Conservation (phyloP, 2,797 vertebrate species). For the Mergus octosetaceus region DNA sequence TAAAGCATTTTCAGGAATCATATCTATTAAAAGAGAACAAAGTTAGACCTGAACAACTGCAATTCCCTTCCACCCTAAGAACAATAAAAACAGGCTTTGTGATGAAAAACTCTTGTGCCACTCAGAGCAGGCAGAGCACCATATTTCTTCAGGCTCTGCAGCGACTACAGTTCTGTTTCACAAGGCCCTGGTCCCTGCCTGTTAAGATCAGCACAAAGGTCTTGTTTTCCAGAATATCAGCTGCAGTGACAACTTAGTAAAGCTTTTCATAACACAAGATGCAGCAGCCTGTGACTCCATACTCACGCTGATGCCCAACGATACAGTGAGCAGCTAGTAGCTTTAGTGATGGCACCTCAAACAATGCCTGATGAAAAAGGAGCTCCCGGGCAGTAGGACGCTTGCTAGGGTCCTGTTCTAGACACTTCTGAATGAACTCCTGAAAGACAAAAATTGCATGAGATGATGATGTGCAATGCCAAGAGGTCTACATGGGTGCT, state of each 20-base stretch:
- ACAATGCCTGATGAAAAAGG: slow-evolving; percentile 94
- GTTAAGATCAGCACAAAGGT: neutral
- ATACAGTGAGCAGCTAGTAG: slow-evolving; percentile 96
- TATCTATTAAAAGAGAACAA: slow-evolving; percentile 78
- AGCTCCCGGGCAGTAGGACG: slow-evolving; percentile 95
- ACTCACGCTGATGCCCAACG: slow-evolving; percentile 96
- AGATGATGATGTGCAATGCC: accelerated
- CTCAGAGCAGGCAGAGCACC: accelerated
- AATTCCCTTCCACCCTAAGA: neutral
- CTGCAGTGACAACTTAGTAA: neutral
- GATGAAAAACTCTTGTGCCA: accelerated
- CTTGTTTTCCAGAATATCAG: neutral
- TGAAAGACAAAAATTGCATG: slow-evolving; percentile 7
- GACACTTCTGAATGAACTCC: slow-evolving; percentile 99
- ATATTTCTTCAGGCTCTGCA: neutral
- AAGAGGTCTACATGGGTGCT: accelerated
- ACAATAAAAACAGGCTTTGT: neutral
- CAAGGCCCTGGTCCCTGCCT: neutral
- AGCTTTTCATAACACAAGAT: neutral
- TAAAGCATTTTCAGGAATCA: slow-evolving; percentile 98
- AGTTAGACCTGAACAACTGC: neutral
- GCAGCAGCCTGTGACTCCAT: no score
- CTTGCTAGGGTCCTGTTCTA: slow-evolving; percentile 89
- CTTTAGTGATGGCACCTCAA: slow-evolving; percentile 96
- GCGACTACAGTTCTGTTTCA: accelerated